Evolutionary conservation across 2,113 vertebrate genomes (phyloP).

Genomic region (Alexandromys fortis): DNA sequence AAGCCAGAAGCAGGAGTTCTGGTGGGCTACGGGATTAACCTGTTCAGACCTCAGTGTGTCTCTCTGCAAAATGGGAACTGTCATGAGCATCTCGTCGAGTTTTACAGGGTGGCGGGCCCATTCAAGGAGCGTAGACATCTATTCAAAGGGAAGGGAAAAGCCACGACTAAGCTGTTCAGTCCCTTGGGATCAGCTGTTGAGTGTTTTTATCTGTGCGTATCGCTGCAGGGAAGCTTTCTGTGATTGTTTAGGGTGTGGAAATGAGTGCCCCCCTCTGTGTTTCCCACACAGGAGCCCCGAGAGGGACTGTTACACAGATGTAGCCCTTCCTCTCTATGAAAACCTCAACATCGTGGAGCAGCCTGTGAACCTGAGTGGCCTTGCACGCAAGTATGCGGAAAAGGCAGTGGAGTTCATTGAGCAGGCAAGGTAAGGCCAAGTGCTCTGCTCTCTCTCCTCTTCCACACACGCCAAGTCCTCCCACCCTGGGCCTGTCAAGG

Average conservation of each 20-base stretch:
- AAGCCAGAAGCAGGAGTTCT: background rate
- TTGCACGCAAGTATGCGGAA: slow-evolving; percentile 87
- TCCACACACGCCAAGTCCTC: accelerated
- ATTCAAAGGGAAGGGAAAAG: background rate
- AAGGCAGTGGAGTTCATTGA: slow-evolving; percentile 88
- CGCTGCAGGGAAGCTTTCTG: accelerated
- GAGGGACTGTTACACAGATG: slow-evolving; percentile 87
- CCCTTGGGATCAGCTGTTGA: background rate
- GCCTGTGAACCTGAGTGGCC: slow-evolving; percentile 90
- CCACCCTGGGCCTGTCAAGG: accelerated
- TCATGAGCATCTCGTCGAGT: background rate
- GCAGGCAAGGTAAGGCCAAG: slow-evolving; percentile 87
- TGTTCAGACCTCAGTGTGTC: background rate
- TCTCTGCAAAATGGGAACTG: background rate
- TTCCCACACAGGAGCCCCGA: slow-evolving; percentile 57
- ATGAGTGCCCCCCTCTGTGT: accelerated
- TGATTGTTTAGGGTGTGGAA: accelerated
- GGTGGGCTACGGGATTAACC: background rate
- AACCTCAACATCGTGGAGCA: slow-evolving; percentile 92
- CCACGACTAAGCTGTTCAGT: background rate
- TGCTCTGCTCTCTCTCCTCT: accelerated
- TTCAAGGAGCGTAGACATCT: background rate
- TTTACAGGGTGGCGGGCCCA: background rate
- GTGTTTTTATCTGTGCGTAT: accelerated
- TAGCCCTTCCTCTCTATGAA: slow-evolving; percentile 94